Base-by-base conservation (phyloP, 2,888 invertebrate genomes). In the Cylloceria caligata region DNA sequence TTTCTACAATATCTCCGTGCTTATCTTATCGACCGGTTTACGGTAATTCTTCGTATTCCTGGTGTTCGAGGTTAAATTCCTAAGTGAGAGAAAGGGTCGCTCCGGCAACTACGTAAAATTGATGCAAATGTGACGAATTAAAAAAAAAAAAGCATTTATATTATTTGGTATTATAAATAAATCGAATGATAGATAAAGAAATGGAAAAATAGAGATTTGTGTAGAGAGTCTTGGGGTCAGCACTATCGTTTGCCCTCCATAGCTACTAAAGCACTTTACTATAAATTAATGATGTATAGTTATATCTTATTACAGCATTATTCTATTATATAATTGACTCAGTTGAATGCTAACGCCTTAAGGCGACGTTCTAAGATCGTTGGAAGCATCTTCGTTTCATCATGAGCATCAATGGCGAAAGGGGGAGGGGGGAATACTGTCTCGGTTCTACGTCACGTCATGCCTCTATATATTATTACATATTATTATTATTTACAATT, bases 351-450 rank as follows among this genome's bases (percentile, higher is more conserved):
- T 65, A 52, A 19, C 42, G 34, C 11, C 5, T 9, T n/a, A 19
- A 30, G 30, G 34, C 11, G 45, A 57, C 19, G 36, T 42, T 27
- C 21, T 36, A n/a, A 52, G 52, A 34, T 68, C n/a, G 21, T 24
- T 30, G 16, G 7, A 42, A 30, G 19, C 49, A 19, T 49, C 52
- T 16, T 6, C 21, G 47, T 16, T 60, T 45, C n/a, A 9, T 68
- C 24, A 60, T 24, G 49, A 52, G 34, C 39, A 77, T 68, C 5
- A 27, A 57, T 9, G 45, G 27, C 11, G 24, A 13, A 24, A 57
- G 24, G 45, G 45, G 52, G 57, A 60, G 55, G 52, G 57, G 49
- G 55, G 49, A 81, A 81, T 81, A 81, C 81, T 81, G 78, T 78
- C 69, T 74, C 68, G 78, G 81, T 74, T 69, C 65, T 62, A 34